A percentile compares a stretch with the other conserved stretches of the same genome.
Evolutionary conservation across 1,140 invertebrate species (phyloP).

Genomic region (Trachymyrmex septentrionalis): DNA sequence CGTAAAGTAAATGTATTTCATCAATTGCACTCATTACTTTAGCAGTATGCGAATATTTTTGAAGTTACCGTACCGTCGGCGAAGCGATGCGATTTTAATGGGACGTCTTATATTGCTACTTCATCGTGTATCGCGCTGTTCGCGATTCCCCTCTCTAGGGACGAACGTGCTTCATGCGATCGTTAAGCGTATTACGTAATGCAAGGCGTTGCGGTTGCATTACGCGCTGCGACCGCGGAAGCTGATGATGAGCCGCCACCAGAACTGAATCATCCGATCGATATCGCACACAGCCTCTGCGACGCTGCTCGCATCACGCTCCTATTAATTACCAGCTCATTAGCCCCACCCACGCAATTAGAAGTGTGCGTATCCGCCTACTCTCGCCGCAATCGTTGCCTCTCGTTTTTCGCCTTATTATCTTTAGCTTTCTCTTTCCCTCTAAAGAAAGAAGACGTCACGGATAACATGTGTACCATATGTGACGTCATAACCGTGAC

Average conservation of each 20-base stretch:
- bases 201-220: slow-evolving; percentile 27
- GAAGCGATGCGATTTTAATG: slow-evolving; percentile 8
- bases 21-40: not conserved
- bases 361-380: slow-evolving; percentile 34
- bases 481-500: slow-evolving; percentile 53
- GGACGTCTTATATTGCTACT: not conserved
- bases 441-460: slow-evolving; percentile 19
- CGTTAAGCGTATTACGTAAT: slow-evolving; percentile 52
- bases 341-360: slow-evolving; percentile 58
- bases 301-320: slow-evolving; percentile 34
- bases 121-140: slow-evolving; percentile 18
- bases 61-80: not conserved
- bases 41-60: not conserved
- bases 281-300: slow-evolving; percentile 22
- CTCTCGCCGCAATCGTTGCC: slow-evolving; percentile 5
- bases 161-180: slow-evolving; percentile 17
- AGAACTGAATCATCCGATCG: slow-evolving; percentile 63
- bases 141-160: slow-evolving; percentile 34
- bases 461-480: not conserved
- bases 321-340: slow-evolving; percentile 53
- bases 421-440: not conserved
- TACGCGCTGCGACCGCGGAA: slow-evolving; percentile 41
- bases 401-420: not conserved
- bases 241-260: slow-evolving; percentile 31
- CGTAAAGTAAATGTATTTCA: not conserved